Evolutionary conservation across 2,797 vertebrate species (phyloP), one percentile per base, ranked within the genome.

Genomic region (Mormyrus proboscirostris): DNA sequence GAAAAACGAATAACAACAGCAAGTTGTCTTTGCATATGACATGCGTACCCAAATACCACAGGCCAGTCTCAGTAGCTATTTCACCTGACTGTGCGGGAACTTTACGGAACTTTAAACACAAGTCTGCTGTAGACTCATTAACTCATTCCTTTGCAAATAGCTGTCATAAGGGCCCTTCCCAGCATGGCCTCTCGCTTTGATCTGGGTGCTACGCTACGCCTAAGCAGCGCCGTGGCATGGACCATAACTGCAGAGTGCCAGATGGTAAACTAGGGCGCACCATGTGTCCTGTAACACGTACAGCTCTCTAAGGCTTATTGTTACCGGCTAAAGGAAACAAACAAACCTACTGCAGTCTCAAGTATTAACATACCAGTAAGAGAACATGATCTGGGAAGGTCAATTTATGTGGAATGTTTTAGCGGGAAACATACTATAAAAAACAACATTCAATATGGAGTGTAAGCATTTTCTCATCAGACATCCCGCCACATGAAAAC

Each of bases 161-260:
- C n/a, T 51, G 84, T 51, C 84, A 53, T 86, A 86, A 86, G 84
- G 49, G 50, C 84, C 29, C 84, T 7, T 51, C 84, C 22, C 84
- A 53, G 49, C 84, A 16, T 16, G 49, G 12, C 47, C 47, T 25
- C 50, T 29, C 2, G 2, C 84, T 86, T 86, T 51, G 84, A 86
- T 86, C 84, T 53, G 50, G 4, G 49, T 51, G n/a, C 82, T 51
- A n/a, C 1, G 49, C 47, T 22, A 6, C 47, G 19, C 3, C 25
- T 49, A 14, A 12, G 44, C 82, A 51, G 44, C 2, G 0, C 44
- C 4, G n/a, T 10, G 47, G n/a, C 82, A 51, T 29, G 47, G 22
- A 86, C 25, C 49, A 33, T 53, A 53, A 53, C 50, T 16, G 50
- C 49, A 51, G 22, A 33, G 25, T 47, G 22, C 49, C 84, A 86